Conservation (phyloP, 2,113 vertebrate species). For the Gymnorhina tibicen region DNA sequence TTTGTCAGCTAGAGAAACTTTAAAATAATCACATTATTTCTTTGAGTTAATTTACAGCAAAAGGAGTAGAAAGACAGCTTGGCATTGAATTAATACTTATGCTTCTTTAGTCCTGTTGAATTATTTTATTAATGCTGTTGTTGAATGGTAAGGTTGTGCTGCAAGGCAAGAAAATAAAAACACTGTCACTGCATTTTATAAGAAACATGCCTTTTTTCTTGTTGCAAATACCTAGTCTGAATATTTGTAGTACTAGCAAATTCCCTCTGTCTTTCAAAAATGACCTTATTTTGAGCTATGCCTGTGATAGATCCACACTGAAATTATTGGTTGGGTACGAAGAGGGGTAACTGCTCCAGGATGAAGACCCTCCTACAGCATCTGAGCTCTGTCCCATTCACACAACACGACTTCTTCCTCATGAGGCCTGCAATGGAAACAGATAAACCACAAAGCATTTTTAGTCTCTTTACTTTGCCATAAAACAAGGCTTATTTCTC, state of each 20-base stretch:
- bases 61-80: not conserved
- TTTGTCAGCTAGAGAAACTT: not conserved
- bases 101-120: not conserved
- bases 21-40: not conserved
- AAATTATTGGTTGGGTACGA: not conserved
- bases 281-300: not conserved
- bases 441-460: not conserved
- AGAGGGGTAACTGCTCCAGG: not conserved
- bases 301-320: not conserved
- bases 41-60: not conserved
- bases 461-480: not conserved
- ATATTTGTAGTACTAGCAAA: not conserved
- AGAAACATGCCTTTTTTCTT: not conserved
- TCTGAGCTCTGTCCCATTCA: not conserved
- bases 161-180: not conserved
- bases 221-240: not conserved
- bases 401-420: fast-evolving
- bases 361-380: not conserved
- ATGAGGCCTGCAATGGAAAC: fast-evolving
- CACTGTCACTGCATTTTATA: not conserved
- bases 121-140: not conserved
- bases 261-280: not conserved
- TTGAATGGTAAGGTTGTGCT: not conserved
- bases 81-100: not conserved
- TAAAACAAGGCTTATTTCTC: not conserved